Conservation (phyloP, 2,888 invertebrate species). For the Carterocephalus palaemon region DNA sequence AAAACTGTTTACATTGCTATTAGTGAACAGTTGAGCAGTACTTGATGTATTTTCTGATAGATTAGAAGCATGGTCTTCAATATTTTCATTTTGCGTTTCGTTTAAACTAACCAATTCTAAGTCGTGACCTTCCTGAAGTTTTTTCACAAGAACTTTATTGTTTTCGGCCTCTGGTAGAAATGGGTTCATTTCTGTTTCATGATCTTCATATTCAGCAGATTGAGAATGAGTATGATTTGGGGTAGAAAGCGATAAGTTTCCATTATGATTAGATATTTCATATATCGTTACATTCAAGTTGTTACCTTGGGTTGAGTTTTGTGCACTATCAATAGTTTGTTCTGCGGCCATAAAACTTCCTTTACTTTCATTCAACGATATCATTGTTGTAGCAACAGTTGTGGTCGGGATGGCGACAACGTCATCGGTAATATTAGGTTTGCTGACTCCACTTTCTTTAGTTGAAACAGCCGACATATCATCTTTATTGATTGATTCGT, state of each 20-base stretch:
- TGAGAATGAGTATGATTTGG: constrained; percentile 47
- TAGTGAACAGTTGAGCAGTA: not conserved
- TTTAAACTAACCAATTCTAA: constrained; percentile 61
- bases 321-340: constrained; percentile 19
- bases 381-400: constrained; percentile 29
- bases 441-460: constrained; percentile 12
- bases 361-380: constrained; percentile 23
- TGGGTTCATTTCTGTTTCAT: constrained; percentile 81
- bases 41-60: constrained; percentile 25
- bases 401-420: constrained; percentile 29
- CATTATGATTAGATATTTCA: constrained; percentile 57
- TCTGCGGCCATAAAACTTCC: constrained; percentile 18
- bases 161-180: constrained; percentile 83
- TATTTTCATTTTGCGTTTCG: constrained; percentile 67
- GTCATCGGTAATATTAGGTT: constrained; percentile 20
- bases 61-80: constrained; percentile 48
- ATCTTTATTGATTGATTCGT: constrained; percentile 26
- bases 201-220: constrained; percentile 60
- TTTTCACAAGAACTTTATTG: constrained; percentile 79
- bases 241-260: constrained; percentile 43
- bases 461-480: constrained; percentile 9
- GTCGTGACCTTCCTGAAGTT: constrained; percentile 78
- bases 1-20: constrained; percentile 29
- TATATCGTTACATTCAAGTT: constrained; percentile 70
- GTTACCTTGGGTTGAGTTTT: constrained; percentile 48